phyloP scores from a whole-genome alignment of 2,797 vertebrate genomes.

The Hippoglossus hippoglossus region DNA sequence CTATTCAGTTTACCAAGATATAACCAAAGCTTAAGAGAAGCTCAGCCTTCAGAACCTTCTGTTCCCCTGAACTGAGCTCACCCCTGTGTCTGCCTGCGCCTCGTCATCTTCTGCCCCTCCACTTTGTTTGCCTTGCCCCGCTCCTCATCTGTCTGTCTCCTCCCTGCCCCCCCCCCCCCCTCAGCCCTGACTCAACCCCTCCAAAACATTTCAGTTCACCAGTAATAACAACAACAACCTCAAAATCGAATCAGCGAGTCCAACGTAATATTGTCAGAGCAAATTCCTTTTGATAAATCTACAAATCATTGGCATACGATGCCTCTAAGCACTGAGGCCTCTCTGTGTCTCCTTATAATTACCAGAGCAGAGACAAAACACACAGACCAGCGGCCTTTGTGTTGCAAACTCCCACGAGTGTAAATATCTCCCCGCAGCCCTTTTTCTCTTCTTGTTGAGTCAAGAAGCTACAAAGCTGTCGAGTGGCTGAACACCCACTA shows the following conservation, averaged over 20 bases:
- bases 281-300: no score
- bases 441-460: constrained; percentile 29
- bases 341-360: constrained; percentile 5
- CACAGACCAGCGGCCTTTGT: constrained; percentile 50
- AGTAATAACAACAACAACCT: no score
- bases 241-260: no score
- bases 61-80: no score
- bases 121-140: background rate
- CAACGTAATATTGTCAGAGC: background rate
- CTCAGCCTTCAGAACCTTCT: no score
- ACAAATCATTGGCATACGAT: no score
- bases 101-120: background rate
- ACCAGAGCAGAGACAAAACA: constrained; percentile 5
- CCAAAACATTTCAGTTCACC: background rate
- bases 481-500: constrained; percentile 60
- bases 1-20: no score
- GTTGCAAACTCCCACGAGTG: constrained; percentile 51
- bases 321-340: background rate
- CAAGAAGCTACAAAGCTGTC: constrained; percentile 58
- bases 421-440: constrained; percentile 30
- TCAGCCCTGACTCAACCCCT: background rate
- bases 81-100: background rate
- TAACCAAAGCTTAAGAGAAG: no score
- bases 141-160: background rate
- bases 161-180: background rate